A percentile compares a stretch with the other conserved stretches of the same genome.
Evolutionary conservation across 2,888 invertebrate genomes (phyloP).

Genomic region (Mimachlamys varia): DNA sequence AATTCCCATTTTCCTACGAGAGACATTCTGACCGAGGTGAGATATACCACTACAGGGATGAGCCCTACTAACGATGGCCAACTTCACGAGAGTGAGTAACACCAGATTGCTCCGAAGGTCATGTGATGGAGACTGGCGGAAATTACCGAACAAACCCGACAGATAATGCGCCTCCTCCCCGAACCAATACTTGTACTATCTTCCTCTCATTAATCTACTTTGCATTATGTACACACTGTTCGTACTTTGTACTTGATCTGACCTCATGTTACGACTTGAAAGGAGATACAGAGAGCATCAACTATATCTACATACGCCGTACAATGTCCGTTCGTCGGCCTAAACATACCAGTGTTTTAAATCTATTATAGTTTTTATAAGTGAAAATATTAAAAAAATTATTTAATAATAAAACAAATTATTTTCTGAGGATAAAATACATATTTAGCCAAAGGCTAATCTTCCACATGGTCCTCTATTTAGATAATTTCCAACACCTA

Average conservation of each 20-base stretch:
- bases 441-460: too few relatives aligned
- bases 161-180: neutral
- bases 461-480: too few relatives aligned
- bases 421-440: too few relatives aligned
- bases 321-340: too few relatives aligned
- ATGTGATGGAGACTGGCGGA: neutral
- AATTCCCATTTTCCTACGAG: slow-evolving; percentile 67
- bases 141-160: neutral
- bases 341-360: too few relatives aligned
- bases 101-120: neutral
- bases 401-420: too few relatives aligned
- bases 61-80: neutral
- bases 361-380: too few relatives aligned
- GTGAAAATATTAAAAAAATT: too few relatives aligned
- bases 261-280: neutral
- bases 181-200: neutral
- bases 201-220: neutral
- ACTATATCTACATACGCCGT: too few relatives aligned
- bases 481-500: too few relatives aligned
- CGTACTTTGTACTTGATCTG: neutral
- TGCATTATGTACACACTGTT: neutral
- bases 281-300: too few relatives aligned
- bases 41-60: neutral
- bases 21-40: slow-evolving; percentile 49
- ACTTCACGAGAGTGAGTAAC: neutral